Percentiles rank a stretch among this genome's conserved stretches.
Conservation (phyloP, 2,888 invertebrate species). For the Drosophila austrosaltans region DNA sequence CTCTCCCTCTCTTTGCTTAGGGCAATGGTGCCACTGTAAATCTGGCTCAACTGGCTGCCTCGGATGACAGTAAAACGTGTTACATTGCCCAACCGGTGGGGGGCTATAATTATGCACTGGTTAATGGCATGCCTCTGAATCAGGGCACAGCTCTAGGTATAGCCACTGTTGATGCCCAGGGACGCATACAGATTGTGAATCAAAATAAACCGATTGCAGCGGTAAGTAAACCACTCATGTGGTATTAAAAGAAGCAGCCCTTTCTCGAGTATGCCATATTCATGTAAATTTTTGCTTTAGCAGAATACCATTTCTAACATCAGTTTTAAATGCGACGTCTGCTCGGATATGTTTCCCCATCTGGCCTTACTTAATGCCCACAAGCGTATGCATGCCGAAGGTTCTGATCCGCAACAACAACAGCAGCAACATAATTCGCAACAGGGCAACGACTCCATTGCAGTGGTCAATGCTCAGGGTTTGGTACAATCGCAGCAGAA, state of each 20-base stretch:
- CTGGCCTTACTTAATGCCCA: slow-evolving; percentile 92
- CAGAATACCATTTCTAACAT: slow-evolving; percentile 91
- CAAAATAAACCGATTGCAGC: slow-evolving; percentile 83
- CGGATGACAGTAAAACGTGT: slow-evolving; percentile 88
- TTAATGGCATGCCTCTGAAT: slow-evolving; percentile 92
- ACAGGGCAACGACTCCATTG: slow-evolving; percentile 83
- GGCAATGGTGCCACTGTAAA: slow-evolving; percentile 87
- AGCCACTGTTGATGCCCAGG: slow-evolving; percentile 83
- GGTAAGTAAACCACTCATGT: slow-evolving; percentile 58
- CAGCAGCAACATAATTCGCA: slow-evolving; percentile 73
- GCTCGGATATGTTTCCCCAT: slow-evolving; percentile 93
- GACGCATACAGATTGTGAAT: slow-evolving; percentile 83
- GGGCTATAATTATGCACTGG: slow-evolving; percentile 90
- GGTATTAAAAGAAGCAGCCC: not conserved
- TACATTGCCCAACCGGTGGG: slow-evolving; percentile 90
- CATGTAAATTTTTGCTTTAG: not conserved
- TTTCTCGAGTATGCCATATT: not conserved
- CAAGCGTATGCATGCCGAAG: slow-evolving; percentile 90
- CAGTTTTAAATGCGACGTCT: slow-evolving; percentile 94
- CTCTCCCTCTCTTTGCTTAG: slow-evolving; percentile 40
- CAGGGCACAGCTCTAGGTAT: slow-evolving; percentile 85
- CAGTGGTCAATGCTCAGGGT: slow-evolving; percentile 85
- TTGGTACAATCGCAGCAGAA: slow-evolving; percentile 83
- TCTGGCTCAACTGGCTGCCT: slow-evolving; percentile 86
- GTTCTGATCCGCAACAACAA: slow-evolving; percentile 82